A percentile compares a stretch with the other conserved stretches of the same genome.
phyloP scores from a whole-genome alignment of 1,140 invertebrate genomes.

The Panagrolaimus sp. region DNA sequence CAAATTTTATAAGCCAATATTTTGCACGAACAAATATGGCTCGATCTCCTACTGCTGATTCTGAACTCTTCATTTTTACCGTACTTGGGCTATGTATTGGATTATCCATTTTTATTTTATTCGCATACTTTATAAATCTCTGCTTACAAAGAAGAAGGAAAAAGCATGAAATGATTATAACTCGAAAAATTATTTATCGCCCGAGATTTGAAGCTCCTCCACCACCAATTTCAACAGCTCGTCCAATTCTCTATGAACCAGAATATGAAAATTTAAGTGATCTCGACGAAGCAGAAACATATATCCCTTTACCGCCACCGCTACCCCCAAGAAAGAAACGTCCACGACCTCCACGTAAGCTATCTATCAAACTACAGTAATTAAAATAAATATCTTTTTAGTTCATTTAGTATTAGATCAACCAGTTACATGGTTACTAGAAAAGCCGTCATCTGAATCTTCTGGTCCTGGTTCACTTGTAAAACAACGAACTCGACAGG shows the following conservation, averaged over 20 bases:
- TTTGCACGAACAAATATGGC: background rate
- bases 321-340: background rate
- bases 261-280: slow-evolving; percentile 9
- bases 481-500: no score
- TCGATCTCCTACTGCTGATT: no score
- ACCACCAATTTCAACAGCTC: background rate
- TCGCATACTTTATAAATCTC: background rate
- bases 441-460: no score
- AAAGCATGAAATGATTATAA: background rate
- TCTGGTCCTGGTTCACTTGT: no score
- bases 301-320: background rate
- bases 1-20: background rate
- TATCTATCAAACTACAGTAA: background rate
- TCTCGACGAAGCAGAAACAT: background rate
- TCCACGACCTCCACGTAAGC: background rate
- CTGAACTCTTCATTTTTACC: background rate
- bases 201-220: background rate
- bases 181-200: background rate
- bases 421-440: background rate
- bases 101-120: background rate
- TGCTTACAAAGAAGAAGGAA: background rate
- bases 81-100: background rate
- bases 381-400: background rate
- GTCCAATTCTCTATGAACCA: background rate
- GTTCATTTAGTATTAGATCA: background rate